Evolutionary conservation across 2,888 invertebrate species (phyloP).

Genomic region (Branchellion lobata): DNA sequence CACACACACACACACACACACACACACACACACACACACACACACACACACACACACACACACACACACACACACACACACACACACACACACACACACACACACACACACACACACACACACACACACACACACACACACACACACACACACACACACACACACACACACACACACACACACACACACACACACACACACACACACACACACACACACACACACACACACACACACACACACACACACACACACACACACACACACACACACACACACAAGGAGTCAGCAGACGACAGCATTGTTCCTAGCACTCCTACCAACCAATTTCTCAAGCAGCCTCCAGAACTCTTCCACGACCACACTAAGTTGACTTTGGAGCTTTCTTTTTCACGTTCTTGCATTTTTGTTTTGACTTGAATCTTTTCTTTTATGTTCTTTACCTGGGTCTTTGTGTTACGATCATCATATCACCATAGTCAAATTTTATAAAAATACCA

Average conservation of each 20-base stretch:
- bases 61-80: too few species aligned
- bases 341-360: neutral
- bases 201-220: neutral
- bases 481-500: too few species aligned
- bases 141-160: neutral
- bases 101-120: too few species aligned
- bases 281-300: slow-evolving; percentile 73
- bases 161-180: slow-evolving; percentile 6
- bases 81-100: too few species aligned
- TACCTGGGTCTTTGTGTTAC: neutral
- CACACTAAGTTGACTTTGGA: too few species aligned
- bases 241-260: neutral
- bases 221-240: neutral
- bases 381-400: too few species aligned
- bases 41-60: too few species aligned
- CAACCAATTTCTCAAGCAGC: slow-evolving; percentile 63
- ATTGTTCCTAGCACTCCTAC: slow-evolving; percentile 89
- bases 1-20: too few species aligned
- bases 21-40: too few species aligned
- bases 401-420: neutral
- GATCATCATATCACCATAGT: too few species aligned
- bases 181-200: neutral
- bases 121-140: too few species aligned
- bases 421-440: neutral
- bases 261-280: slow-evolving; percentile 62